Evolutionary conservation across 1,140 invertebrate genomes (phyloP).

Genomic region (Maconellicoccus hirsutus): DNA sequence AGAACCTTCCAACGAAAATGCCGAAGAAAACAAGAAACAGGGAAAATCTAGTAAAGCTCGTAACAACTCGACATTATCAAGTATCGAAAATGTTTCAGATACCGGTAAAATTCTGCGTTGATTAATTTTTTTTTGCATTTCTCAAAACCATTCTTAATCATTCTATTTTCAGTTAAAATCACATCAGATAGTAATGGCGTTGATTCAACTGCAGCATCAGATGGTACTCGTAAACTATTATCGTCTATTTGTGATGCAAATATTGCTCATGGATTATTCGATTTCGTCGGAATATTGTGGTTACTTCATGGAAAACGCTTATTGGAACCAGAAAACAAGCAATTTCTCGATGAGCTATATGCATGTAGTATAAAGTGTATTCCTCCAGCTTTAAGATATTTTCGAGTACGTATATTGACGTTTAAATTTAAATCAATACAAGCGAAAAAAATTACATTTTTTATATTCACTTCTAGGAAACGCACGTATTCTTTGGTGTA

Average conservation of each 20-base stretch:
- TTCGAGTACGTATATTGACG: background rate
- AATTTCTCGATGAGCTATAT: background rate
- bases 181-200: background rate
- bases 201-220: background rate
- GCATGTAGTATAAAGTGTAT: background rate
- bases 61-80: background rate
- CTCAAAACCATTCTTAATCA: no score
- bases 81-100: background rate
- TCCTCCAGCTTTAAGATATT: background rate
- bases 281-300: background rate
- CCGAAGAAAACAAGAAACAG: background rate
- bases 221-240: background rate
- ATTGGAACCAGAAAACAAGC: background rate
- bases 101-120: background rate
- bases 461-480: conserved; percentile 26
- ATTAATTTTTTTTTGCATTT: background rate
- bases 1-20: background rate
- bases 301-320: background rate
- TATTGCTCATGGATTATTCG: conserved; percentile 9
- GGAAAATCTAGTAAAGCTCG: background rate
- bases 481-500: conserved; percentile 26
- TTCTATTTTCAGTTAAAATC: background rate
- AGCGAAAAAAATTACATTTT: background rate
- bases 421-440: background rate
- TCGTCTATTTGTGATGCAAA: background rate